Percentiles rank a stretch among this genome's conserved stretches.
phyloP scores from a whole-genome alignment of 2,888 invertebrate species.

The Agonopterix arenella region DNA sequence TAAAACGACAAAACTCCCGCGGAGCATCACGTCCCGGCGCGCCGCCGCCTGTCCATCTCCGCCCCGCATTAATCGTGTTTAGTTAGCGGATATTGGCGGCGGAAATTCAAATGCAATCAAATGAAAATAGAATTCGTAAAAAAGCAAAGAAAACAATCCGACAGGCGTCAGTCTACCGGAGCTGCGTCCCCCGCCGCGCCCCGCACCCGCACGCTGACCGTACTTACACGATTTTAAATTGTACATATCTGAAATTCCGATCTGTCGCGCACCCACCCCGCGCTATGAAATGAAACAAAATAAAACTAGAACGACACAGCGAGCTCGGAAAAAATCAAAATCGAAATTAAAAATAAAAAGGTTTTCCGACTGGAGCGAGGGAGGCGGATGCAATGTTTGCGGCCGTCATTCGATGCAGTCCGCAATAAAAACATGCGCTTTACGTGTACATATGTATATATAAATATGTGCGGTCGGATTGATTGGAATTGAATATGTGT shows the following conservation, averaged over 20 bases:
- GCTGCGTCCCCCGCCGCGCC: conserved; percentile 31
- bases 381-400: conserved; percentile 72
- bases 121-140: conserved; percentile 75
- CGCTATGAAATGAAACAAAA: conserved; percentile 77
- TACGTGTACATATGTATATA: conserved; percentile 59
- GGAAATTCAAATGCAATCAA: conserved; percentile 78
- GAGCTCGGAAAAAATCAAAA: conserved; percentile 74
- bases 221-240: conserved; percentile 78
- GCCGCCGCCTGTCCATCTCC: conserved; percentile 62
- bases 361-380: conserved; percentile 56
- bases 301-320: conserved; percentile 67
- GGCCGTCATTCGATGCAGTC: conserved; percentile 72
- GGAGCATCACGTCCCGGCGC: conserved; percentile 43
- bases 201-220: conserved; percentile 52
- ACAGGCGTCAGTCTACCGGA: conserved; percentile 74
- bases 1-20: conserved; percentile 72
- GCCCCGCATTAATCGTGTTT: conserved; percentile 77
- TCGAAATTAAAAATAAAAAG: conserved; percentile 75
- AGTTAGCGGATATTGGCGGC: conserved; percentile 77
- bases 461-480: conserved; percentile 71
- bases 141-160: conserved; percentile 74
- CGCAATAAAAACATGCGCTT: conserved; percentile 68
- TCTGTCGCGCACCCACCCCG: conserved; percentile 74
- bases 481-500: conserved; percentile 76
- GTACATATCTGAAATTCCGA: conserved; percentile 78